Base-by-base conservation (phyloP, 2,797 vertebrate species). In the Sciurus vulgaris region DNA sequence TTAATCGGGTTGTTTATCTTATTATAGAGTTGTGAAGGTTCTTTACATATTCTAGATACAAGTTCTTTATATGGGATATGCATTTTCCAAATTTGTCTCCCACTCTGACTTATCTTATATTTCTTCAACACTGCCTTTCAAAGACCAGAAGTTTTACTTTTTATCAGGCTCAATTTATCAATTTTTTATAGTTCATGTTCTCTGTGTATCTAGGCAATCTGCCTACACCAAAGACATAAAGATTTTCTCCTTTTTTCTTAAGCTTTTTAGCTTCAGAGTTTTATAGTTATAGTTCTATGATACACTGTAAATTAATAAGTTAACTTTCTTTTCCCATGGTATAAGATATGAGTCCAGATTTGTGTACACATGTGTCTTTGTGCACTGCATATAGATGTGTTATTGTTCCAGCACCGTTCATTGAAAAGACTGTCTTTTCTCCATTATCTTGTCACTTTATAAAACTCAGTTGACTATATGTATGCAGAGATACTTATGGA, bases 61-160 rank as follows among this genome's bases (percentile, higher is more conserved):
- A 26, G 24, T 70, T 47, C 24, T 86, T 86, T 78, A 83, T 12
- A 15, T 73, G 7, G 44, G 9, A 70, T 49, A 86, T 20, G 9
- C 5, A 85, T 77, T 96, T 96, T 89, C 35, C 35, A 91, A 70
- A 47, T 81, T 72, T 93, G 63, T 95, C 59, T 85, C 77, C 28
- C 6, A 54, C 51, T 74, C 38, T 78, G 14, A 41, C 5, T 77
- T 72, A 67, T 56, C 26, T 63, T 44, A 44, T 28, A 76, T 91
- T 92, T 94, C 61, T 78, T 78, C 83, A 74, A 51, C 14, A 91
- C 33, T n/a, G 1, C 3, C 56, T 73, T 67, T 85, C 59, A 67
- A 89, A 83, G 22, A 87, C 24, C 14, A 30, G 8, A 77, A 72
- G 61, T 81, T 81, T 92, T 82, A 20, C 33, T 89, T 51, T 86